Evolutionary conservation across 2,888 invertebrate genomes (phyloP), one percentile per base, ranked within the genome.

Genomic region (Drosophila testacea): DNA sequence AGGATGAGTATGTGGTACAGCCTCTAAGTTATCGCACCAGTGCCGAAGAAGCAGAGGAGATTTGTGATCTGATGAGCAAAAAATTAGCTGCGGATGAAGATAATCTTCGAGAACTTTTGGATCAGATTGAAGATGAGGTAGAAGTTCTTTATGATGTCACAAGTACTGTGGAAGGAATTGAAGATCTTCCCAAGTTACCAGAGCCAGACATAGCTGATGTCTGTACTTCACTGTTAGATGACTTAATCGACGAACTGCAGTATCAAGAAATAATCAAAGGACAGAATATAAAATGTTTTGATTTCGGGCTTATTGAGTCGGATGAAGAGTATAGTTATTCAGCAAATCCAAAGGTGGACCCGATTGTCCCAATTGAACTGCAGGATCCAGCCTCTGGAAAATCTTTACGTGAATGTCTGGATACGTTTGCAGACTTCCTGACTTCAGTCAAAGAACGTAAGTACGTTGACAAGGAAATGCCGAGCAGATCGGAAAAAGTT

Each of bases 241-340:
- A 83, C 0, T 28, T 89, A 0, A 72, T 88, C n/a, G 77, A 71
- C 7, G 74, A 80, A 4, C 13, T 70, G 48, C 78, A 59, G 13
- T 73, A 56, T 42, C 66, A 61, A n/a, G 71, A 51, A 30, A 28
- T 32, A 4, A 73, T 54, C 32, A 52, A 38, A 7, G 50, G 32
- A 2, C 7, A 62, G 16, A 77, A 74, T 11, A 56, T 79, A 0
- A 83, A 77, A 34, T 71, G 66, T 36, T 82, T 78, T 42, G 69
- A 82, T 10, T 86, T 91, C 34, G 81, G 77, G 0, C 57, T 61
- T 4, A 79, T 85, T 13, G 88, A 86, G 54, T 85, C 84, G 4
- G 84, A 86, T 46, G 89, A 90, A 1, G 90, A 90, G 32, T 77
- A 70, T 22, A 87, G 77, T 30, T 88, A 81, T 36, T 77, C 77